Base-by-base conservation (phyloP, 2,888 invertebrate species). In the Atrina japonica region DNA sequence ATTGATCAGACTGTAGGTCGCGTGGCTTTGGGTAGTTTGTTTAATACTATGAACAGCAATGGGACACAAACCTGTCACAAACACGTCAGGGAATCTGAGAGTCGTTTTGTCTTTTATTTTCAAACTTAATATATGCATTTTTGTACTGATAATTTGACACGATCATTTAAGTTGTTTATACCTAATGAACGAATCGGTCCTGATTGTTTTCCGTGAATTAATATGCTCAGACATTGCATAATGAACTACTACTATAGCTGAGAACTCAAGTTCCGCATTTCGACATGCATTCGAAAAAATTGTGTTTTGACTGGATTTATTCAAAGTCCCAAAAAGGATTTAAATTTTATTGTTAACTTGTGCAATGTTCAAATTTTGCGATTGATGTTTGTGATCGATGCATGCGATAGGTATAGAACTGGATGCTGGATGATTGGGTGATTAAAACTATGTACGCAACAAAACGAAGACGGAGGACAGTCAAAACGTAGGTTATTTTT, bases 401-500 rank as follows among this genome's bases (percentile, higher is more conserved):
- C 9, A 27, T 50, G 14, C 23, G 25, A 63, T 29, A 41, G 55
- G 45, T 50, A 56, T 35, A 27, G 23, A n/a, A 29, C 43, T 63
- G 67, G 40, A 86, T 88, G 87, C 83, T 85, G 72, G 86, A 86
- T 64, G 86, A 85, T 56, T 83, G 86, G 84, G 84, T 86, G 35
- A 83, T 84, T 23, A 84, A 80, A 70, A 98, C 97, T 87, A 98
- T 98, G 88, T 98, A 98, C 92, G 98, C 98, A 86, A 98, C 98
- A 86, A 98, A 98, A 92, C 93, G 98, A 90, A 93, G 98, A 89
- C 93, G 98, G 88, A 93, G 98, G 90, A 98, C 97, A 92, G 97
- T 97, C 82, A 98, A 98, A 93, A 97, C 97, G 98, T 97, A 91
- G 92, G 94, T 40, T 35, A 35, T 35, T 35, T 35, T 35, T 35